phyloP scores from a whole-genome alignment of 2,888 invertebrate species.

The Eumerus sabulonum region DNA sequence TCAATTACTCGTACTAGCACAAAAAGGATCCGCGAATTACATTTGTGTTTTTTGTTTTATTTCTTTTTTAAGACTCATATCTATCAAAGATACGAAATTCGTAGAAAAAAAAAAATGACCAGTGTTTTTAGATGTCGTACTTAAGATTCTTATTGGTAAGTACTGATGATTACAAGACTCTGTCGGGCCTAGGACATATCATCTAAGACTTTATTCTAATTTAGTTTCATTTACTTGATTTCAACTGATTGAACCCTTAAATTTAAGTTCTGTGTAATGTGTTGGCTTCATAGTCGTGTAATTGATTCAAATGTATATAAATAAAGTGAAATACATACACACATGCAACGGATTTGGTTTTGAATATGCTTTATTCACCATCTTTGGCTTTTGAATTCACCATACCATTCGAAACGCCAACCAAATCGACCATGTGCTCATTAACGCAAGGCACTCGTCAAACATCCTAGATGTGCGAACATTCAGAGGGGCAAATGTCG shows the following conservation, averaged over 20 bases:
- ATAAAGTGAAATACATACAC: constrained; percentile 28
- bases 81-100: constrained; percentile 15
- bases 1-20: constrained; percentile 53
- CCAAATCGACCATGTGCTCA: too few species aligned
- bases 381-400: too few species aligned
- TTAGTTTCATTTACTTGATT: constrained; percentile 11
- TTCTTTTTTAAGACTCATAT: too few species aligned
- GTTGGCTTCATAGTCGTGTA: constrained; percentile 40
- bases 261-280: constrained; percentile 26
- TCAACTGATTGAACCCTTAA: constrained; percentile 18
- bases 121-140: constrained; percentile 38
- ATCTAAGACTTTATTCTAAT: constrained; percentile 8
- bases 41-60: too few species aligned
- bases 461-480: too few species aligned
- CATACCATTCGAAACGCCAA: too few species aligned
- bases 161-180: constrained; percentile 9
- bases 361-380: too few species aligned
- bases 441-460: too few species aligned
- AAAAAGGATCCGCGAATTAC: background rate
- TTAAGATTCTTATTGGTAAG: constrained; percentile 8
- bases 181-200: background rate
- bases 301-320: constrained; percentile 60
- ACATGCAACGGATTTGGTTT: too few species aligned
- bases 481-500: too few species aligned
- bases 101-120: constrained; percentile 22